Evolutionary conservation across 2,797 vertebrate species (phyloP).

Genomic region (Philypnodon macrostomus): DNA sequence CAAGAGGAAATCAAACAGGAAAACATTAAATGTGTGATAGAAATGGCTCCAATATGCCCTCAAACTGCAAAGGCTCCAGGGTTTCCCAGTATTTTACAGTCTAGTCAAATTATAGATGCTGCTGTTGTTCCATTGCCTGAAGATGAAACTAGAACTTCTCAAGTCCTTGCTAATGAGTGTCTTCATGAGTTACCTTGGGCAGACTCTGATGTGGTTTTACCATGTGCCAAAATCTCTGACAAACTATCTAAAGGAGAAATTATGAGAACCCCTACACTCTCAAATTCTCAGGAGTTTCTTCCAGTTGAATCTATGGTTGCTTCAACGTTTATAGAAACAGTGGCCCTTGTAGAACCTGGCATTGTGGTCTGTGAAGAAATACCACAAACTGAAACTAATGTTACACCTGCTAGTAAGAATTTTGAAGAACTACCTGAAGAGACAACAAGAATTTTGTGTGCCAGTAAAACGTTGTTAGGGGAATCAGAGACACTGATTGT

Average conservation of each 20-base stretch:
- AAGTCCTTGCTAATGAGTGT: neutral
- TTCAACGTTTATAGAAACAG: neutral
- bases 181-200: no score
- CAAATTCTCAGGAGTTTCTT: neutral
- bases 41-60: constrained; percentile 55
- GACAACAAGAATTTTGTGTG: neutral
- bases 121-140: neutral
- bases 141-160: neutral
- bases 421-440: neutral
- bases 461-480: no score
- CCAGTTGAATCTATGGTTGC: neutral
- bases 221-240: neutral
- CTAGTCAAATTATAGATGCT: constrained; percentile 11
- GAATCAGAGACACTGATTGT: no score
- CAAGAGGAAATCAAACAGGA: constrained; percentile 18
- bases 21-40: constrained; percentile 30
- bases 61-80: constrained; percentile 32
- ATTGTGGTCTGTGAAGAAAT: neutral
- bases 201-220: neutral
- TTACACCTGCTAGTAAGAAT: neutral
- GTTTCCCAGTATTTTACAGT: constrained; percentile 40
- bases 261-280: neutral
- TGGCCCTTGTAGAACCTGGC: neutral
- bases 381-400: neutral
- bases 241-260: no score